Conservation (phyloP, 2,113 vertebrate genomes). For the Zapus hudsonius region DNA sequence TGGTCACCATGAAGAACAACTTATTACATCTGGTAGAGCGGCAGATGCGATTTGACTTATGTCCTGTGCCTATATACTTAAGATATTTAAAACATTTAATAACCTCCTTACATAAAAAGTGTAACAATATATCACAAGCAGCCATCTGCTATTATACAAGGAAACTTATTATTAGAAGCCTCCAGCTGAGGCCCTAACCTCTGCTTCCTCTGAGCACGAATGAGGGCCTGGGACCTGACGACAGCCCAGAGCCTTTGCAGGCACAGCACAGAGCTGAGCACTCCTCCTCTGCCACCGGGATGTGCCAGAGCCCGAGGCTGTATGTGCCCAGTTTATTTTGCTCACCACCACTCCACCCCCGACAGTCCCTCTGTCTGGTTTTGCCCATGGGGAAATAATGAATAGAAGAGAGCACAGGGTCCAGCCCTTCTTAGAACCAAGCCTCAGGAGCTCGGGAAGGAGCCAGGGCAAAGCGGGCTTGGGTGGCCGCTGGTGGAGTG, state of each 20-base stretch:
- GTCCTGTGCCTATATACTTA: background rate
- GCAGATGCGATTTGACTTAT: background rate
- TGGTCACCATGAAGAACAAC: background rate
- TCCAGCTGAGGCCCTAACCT: background rate
- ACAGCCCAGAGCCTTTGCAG: background rate
- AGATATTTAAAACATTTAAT: constrained; percentile 37
- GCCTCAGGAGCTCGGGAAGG: background rate
- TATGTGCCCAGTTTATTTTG: background rate
- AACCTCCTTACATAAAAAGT: constrained; percentile 1
- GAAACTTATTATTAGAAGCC: constrained; percentile 38
- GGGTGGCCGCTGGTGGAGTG: background rate
- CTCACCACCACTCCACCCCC: too few species aligned
- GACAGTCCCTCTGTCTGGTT: background rate
- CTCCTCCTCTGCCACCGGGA: background rate
- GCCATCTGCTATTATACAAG: constrained; percentile 44
- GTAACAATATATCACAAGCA: background rate
- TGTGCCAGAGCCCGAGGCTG: too few species aligned
- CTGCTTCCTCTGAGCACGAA: background rate
- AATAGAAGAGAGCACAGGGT: background rate
- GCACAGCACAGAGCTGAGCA: background rate
- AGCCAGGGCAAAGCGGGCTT: background rate
- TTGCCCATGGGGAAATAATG: background rate
- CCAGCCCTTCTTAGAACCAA: background rate
- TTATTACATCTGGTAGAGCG: background rate
- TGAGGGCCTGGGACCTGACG: background rate